A percentile compares a stretch with the other conserved stretches of the same genome.
phyloP scores from a whole-genome alignment of 1,140 invertebrate species.

The Pogonomyrmex barbatus region DNA sequence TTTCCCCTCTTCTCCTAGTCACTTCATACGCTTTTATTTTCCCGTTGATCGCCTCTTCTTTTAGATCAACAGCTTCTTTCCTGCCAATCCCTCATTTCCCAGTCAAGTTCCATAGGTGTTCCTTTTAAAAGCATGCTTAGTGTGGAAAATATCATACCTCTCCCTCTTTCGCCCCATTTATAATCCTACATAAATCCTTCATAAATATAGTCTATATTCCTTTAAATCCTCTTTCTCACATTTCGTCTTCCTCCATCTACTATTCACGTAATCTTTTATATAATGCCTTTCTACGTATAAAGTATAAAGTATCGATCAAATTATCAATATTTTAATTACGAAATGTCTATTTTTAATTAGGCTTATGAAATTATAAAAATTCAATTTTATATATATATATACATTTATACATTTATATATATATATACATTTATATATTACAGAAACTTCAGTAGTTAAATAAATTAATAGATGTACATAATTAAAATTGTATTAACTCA shows the following conservation, averaged over 20 bases:
- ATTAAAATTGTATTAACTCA: neutral
- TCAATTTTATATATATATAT: neutral
- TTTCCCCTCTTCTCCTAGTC: neutral
- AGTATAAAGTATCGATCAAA: slow-evolving; percentile 32
- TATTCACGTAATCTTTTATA: slow-evolving; percentile 27
- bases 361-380: neutral
- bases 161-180: neutral
- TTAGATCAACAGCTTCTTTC: slow-evolving; percentile 39
- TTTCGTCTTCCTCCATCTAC: neutral
- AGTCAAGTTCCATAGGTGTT: slow-evolving; percentile 50
- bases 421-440: neutral
- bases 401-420: too few species aligned
- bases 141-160: slow-evolving; percentile 20
- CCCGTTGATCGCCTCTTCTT: slow-evolving; percentile 32
- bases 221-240: slow-evolving; percentile 3
- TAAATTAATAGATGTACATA: neutral
- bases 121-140: slow-evolving; percentile 48
- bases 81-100: slow-evolving; percentile 29
- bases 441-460: neutral
- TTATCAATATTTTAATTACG: neutral
- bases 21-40: slow-evolving; percentile 54
- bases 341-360: neutral
- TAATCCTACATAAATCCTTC: slow-evolving; percentile 49
- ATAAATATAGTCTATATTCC: slow-evolving; percentile 43
- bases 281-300: slow-evolving; percentile 12